Conservation (phyloP, 1,140 invertebrate genomes). For the Chymomyza costata region DNA sequence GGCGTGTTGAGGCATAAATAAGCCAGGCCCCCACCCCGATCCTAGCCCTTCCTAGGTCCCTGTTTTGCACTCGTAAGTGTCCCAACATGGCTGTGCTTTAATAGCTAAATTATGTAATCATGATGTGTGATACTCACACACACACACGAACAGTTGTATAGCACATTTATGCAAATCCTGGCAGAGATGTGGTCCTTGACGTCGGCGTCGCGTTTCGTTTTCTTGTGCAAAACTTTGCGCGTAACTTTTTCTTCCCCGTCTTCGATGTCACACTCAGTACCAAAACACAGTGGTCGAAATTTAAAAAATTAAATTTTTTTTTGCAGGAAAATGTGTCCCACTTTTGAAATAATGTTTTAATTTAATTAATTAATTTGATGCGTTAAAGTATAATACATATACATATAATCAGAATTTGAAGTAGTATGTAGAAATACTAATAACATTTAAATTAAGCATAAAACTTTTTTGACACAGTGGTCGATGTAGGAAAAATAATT, state of each 20-base stretch:
- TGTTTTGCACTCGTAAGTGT: not conserved
- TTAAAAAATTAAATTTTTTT: too few species aligned
- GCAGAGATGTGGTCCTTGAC: slow-evolving; percentile 5
- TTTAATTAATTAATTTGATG: too few species aligned
- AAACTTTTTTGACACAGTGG: too few species aligned
- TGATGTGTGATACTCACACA: slow-evolving; percentile 60
- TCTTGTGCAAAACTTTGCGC: slow-evolving; percentile 50
- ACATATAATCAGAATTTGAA: too few species aligned
- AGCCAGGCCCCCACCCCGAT: slow-evolving; percentile 27
- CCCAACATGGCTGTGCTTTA: slow-evolving; percentile 53
- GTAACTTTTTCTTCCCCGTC: slow-evolving; percentile 39
- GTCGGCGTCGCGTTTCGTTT: slow-evolving; percentile 14
- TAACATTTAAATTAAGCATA: too few species aligned
- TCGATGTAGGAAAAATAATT: too few species aligned
- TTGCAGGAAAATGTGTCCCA: too few species aligned
- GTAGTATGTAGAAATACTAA: too few species aligned
- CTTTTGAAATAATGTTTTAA: too few species aligned
- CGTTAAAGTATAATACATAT: too few species aligned
- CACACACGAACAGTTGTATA: slow-evolving; percentile 28
- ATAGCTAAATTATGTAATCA: slow-evolving; percentile 74
- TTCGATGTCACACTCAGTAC: not conserved
- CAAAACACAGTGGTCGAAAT: too few species aligned
- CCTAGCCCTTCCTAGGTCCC: not conserved
- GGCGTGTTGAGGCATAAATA: slow-evolving; percentile 72
- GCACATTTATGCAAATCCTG: slow-evolving; percentile 67